Conservation (phyloP, 1,140 invertebrate genomes). For the Cryptotermes secundus region DNA sequence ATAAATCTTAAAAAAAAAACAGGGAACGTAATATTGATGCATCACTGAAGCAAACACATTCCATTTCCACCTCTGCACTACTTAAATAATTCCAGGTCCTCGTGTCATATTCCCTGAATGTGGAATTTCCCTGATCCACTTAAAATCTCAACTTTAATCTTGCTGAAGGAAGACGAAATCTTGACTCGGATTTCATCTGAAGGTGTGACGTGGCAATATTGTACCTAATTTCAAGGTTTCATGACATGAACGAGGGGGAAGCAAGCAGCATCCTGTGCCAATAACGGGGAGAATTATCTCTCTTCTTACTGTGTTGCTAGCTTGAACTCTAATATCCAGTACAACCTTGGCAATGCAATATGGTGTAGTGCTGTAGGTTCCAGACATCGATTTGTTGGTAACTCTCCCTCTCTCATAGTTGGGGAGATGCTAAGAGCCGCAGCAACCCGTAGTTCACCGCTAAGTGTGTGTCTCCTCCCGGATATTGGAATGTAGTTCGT, state of each 20-base stretch:
- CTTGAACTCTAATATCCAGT: background rate
- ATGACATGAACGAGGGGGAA: background rate
- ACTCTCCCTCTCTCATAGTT: background rate
- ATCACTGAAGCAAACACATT: too few relatives aligned
- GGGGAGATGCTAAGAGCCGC: background rate
- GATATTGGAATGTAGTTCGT: conserved; percentile 15
- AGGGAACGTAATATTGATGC: too few relatives aligned
- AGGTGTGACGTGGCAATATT: background rate
- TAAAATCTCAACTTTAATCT: background rate
- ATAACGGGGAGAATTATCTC: background rate
- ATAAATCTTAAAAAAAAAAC: too few relatives aligned
- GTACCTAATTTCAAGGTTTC: background rate
- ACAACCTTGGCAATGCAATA: background rate
- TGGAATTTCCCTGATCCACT: background rate
- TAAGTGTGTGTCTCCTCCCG: conserved; percentile 2
- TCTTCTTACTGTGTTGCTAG: background rate
- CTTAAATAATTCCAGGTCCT: too few relatives aligned
- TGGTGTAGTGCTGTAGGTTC: background rate
- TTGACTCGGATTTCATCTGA: background rate
- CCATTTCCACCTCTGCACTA: too few relatives aligned
- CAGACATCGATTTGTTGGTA: conserved; percentile 8
- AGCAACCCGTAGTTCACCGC: background rate
- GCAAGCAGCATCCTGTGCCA: background rate
- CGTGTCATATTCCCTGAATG: background rate
- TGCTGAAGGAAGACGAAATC: background rate